Conservation (phyloP, 1,140 invertebrate species). For the Lamellibrachia luymesi region DNA sequence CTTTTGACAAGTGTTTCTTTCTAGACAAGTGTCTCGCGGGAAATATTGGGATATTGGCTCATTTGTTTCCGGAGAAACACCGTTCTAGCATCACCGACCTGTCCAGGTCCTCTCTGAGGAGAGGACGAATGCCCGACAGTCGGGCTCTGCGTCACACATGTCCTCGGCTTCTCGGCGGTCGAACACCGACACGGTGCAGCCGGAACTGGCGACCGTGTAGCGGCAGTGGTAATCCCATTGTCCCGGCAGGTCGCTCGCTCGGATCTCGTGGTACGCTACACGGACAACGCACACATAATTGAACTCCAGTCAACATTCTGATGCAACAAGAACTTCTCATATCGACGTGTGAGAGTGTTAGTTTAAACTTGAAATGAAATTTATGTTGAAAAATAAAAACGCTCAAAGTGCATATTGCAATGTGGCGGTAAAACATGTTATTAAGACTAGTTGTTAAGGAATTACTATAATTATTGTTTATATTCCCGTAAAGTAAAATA, state of each 20-base stretch:
- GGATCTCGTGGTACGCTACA: conserved; percentile 34
- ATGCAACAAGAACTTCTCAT: too few relatives aligned
- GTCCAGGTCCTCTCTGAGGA: conserved; percentile 53
- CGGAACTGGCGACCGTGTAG: conserved; percentile 45
- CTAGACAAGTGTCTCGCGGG: too few relatives aligned
- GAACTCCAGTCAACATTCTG: too few relatives aligned
- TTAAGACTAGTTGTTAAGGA: too few relatives aligned
- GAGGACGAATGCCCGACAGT: conserved; percentile 55
- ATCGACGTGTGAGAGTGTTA: background rate
- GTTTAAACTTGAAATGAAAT: background rate
- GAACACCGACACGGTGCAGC: conserved; percentile 54
- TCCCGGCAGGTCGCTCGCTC: conserved; percentile 47
- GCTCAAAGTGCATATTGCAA: too few relatives aligned
- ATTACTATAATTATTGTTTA: too few relatives aligned
- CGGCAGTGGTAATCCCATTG: conserved; percentile 55
- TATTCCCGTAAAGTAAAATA: too few relatives aligned
- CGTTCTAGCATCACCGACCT: conserved; percentile 35
- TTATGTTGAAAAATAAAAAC: too few relatives aligned
- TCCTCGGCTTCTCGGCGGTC: conserved; percentile 53
- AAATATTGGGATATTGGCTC: background rate
- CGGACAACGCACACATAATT: background rate
- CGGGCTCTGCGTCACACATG: conserved; percentile 49
- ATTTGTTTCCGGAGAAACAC: background rate
- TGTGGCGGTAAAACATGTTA: too few relatives aligned
- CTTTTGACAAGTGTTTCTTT: too few relatives aligned